Percentiles rank a stretch among this genome's conserved stretches.
Evolutionary conservation across 2,113 vertebrate species (phyloP).

Genomic region (Cettia cetti): DNA sequence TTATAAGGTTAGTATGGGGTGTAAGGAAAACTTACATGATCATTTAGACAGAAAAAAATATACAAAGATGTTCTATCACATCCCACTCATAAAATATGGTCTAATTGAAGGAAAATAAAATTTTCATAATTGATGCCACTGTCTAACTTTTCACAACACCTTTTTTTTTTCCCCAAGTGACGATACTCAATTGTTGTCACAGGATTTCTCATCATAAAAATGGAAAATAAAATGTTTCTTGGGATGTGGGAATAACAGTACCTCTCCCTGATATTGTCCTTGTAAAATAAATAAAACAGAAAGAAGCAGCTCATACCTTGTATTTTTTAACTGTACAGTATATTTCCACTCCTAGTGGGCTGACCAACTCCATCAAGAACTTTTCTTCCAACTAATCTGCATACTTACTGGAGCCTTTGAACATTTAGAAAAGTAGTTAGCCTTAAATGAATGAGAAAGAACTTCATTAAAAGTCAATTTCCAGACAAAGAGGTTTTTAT

Average conservation of each 20-base stretch:
- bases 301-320: conserved; percentile 69
- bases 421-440: conserved; percentile 79
- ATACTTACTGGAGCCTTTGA: conserved; percentile 77
- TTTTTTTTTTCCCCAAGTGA: not conserved
- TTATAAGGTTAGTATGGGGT: not conserved
- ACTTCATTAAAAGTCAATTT: conserved; percentile 15
- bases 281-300: not conserved
- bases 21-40: not conserved
- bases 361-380: conserved; percentile 77
- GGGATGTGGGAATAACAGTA: not conserved
- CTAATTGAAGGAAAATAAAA: not conserved
- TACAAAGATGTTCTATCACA: not conserved
- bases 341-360: conserved; percentile 76
- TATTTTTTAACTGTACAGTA: conserved; percentile 77
- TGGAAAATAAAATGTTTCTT: not conserved
- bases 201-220: not conserved
- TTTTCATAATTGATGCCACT: not conserved
- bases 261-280: not conserved
- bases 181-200: not conserved
- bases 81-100: not conserved
- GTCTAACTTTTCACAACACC: not conserved
- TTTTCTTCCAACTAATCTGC: conserved; percentile 71
- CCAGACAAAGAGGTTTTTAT: not conserved
- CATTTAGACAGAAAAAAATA: not conserved
- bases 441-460: conserved; percentile 69